A percentile compares a stretch with the other conserved stretches of the same genome.
phyloP scores from a whole-genome alignment of 2,113 vertebrate genomes.

The Pterocles gutturalis region DNA sequence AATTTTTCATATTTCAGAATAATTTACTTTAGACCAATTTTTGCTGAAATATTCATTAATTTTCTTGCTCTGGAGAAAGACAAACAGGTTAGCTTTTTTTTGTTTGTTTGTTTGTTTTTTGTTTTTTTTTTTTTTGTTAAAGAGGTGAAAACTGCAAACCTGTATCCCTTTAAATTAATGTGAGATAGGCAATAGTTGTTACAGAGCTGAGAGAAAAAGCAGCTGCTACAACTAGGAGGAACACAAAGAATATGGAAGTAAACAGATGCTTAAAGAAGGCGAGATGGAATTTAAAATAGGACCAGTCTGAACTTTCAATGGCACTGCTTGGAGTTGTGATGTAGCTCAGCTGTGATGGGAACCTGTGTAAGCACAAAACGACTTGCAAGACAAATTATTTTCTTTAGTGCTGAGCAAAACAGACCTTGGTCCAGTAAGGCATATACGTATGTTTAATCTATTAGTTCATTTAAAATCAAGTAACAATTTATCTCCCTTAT shows the following conservation, averaged over 20 bases:
- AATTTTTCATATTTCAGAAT: background rate
- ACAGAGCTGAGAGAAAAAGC: background rate
- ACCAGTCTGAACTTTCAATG: background rate
- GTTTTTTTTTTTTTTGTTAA: background rate
- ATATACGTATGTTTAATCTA: background rate
- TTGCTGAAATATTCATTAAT: background rate
- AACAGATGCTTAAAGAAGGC: background rate
- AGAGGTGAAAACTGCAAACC: background rate
- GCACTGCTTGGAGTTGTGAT: background rate
- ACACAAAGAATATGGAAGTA: background rate
- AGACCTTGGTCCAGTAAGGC: background rate
- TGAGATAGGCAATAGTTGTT: background rate
- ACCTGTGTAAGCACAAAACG: background rate
- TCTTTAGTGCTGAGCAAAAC: background rate
- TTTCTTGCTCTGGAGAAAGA: background rate
- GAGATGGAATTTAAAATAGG: background rate
- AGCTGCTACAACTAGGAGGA: background rate
- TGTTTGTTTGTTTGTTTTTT: background rate
- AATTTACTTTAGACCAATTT: background rate
- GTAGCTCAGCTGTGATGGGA: background rate
- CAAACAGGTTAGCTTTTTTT: background rate
- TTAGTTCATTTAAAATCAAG: background rate
- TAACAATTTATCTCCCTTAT: background rate
- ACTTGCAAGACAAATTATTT: background rate
- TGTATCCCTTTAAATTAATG: background rate